These are phyloP conservation scores for Parotia lawesii DNA, from an alignment of 2,113 vertebrate genomes.

Conservation along the genomic window DNA sequence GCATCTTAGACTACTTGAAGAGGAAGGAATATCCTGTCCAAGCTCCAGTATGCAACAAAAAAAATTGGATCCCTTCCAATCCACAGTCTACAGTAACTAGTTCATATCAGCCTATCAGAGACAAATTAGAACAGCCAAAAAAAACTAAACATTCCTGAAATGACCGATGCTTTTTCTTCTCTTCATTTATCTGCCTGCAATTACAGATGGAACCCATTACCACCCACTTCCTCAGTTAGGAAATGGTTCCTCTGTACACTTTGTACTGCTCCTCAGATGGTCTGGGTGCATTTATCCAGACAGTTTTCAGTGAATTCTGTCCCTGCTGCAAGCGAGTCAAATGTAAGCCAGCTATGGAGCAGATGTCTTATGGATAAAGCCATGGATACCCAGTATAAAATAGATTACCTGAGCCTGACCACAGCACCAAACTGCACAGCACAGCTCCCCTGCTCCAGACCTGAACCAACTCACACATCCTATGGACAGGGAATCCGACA, in stretches of 20 bases:
- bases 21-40: not conserved
- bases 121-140: conserved; percentile 1
- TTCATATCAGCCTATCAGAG: not conserved
- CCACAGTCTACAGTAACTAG: not conserved
- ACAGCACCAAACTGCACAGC: not conserved
- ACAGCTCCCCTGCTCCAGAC: not conserved
- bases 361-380: not conserved
- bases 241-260: not conserved
- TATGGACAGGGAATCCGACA: not conserved
- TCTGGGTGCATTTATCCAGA: not conserved
- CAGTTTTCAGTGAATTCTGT: not conserved
- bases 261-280: not conserved
- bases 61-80: not conserved
- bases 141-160: conserved; percentile 17
- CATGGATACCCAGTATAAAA: not conserved
- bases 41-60: not conserved
- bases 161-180: not conserved
- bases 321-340: not conserved
- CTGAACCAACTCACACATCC: no score
- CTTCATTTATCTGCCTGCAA: not conserved
- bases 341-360: not conserved
- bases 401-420: not conserved
- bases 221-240: conserved; percentile 15
- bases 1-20: not conserved
- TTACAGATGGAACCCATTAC: conserved; percentile 37